These are phyloP conservation scores for Volucella zonaria DNA, from an alignment of 2,888 invertebrate species.

Conservation along the genomic window DNA sequence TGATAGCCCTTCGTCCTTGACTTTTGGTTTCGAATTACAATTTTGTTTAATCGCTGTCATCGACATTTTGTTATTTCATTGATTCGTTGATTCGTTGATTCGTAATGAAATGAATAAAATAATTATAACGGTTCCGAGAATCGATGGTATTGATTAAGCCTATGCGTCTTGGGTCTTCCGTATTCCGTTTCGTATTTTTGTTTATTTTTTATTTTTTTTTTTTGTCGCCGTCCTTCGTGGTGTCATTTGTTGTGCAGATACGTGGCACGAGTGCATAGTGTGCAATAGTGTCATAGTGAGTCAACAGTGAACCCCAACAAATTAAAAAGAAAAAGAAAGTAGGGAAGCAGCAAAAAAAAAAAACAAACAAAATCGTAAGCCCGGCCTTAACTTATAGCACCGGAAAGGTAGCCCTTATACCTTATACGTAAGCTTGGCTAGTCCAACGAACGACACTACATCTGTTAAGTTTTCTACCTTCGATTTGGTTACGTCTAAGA, in stretches of 20 bases:
- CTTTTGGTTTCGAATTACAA: constrained; percentile 8
- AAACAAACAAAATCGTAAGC: constrained; percentile 33
- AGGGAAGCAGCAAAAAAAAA: constrained; percentile 41
- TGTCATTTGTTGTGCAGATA: constrained; percentile 21
- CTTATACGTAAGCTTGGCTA: no score
- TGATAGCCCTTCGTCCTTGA: background rate
- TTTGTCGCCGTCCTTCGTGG: background rate
- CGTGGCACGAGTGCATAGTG: constrained; percentile 25
- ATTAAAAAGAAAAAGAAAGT: constrained; percentile 9
- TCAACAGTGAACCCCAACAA: constrained; percentile 3
- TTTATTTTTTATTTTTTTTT: constrained; percentile 1
- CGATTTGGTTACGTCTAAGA: constrained; percentile 30
- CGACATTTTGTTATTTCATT: background rate
- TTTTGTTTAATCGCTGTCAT: constrained; percentile 4
- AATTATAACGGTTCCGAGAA: constrained; percentile 47
- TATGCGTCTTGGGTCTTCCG: constrained; percentile 30
- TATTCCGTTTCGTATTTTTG: constrained; percentile 31
- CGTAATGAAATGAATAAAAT: constrained; percentile 33
- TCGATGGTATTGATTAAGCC: constrained; percentile 68
- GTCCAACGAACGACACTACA: no score
- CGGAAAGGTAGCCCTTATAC: constrained; percentile 6
- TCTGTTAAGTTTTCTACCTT: constrained; percentile 1
- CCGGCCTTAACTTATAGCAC: constrained; percentile 34
- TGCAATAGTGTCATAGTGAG: constrained; percentile 30
- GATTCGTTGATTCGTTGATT: no score